Base-by-base conservation (phyloP, 1,140 invertebrate species). In the Luehdorfia chinensis region DNA sequence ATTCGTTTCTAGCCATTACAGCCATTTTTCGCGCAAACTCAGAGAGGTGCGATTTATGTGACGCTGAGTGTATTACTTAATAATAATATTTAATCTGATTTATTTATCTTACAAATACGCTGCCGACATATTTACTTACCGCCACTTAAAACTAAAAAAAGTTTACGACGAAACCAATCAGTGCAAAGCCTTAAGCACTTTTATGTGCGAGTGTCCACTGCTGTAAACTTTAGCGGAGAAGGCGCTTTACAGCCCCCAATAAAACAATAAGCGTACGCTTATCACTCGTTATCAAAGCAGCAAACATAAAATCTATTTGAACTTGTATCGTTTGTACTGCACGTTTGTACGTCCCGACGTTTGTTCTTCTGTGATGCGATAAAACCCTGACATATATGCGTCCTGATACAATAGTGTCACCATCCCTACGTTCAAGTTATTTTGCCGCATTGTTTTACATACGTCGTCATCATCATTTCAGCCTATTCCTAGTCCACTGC, bases 251-350 rank as follows among this genome's bases (percentile, higher is more conserved):
- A 71, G 58, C 74, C 66, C 50, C 66, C 77, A 78, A 84, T 84
- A 84, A 84, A 84, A 84, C 80, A 81, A 84, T 84, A 71, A 76
- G 69, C 63, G 57, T 52, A 47, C 66, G 54, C 65, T 84, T 84
- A 84, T 84, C 80, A 79, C 47, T 33, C 57, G 63, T 75, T 78
- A 79, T 81, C 77, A 81, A 77, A 77, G 48, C 67, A 71, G 73
- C 79, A 84, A 84, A 81, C 75, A 84, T 73, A 56, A 67, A 76
- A 68, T 76, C 67, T 84, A 81, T 84, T 81, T 84, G 77, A 68
- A 76, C 75, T 59, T 75, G 54, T 64, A 51, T 59, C 53, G 59
- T 69, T 66, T 70, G 69, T 63, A 51, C 49, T 69, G 60, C 68
- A 67, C 75, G 74, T 77, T 76, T 79, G 79, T 80, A 60, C 49